These are phyloP conservation scores for Unio pictorum DNA, from an alignment of 2,888 invertebrate species.

Conservation along the genomic window DNA sequence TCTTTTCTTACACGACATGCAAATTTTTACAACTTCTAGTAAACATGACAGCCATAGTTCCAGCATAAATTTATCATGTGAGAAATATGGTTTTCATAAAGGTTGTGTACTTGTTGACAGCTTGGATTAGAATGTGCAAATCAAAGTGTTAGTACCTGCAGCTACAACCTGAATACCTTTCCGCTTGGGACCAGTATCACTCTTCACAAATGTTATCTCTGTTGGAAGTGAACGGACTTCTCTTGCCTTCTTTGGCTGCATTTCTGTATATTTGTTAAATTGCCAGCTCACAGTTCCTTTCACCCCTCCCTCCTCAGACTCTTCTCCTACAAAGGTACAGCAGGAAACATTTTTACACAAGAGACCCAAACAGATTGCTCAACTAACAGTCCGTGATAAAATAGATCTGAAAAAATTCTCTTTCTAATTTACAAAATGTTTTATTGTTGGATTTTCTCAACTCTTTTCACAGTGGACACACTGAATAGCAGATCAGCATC, in stretches of 20 bases:
- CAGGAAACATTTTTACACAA: not conserved
- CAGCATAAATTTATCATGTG: no score
- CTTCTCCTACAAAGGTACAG: constrained; percentile 51
- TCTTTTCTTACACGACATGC: no score
- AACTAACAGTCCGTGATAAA: not conserved
- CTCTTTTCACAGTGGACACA: no score
- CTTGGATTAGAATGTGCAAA: no score
- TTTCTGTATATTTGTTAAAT: constrained; percentile 47
- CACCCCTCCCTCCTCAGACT: constrained; percentile 64
- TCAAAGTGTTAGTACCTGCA: not conserved
- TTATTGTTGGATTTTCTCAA: no score
- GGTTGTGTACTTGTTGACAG: no score
- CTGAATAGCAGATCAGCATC: no score
- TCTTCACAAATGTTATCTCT: constrained; percentile 45
- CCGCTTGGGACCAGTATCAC: constrained; percentile 20
- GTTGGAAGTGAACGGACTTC: constrained; percentile 58
- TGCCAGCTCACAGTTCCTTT: constrained; percentile 60
- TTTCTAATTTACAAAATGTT: no score
- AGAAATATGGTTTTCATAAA: no score
- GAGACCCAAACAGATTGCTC: not conserved
- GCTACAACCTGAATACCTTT: constrained; percentile 11
- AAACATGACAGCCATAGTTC: no score
- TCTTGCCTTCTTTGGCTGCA: constrained; percentile 61
- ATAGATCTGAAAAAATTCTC: not conserved
- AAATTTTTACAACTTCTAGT: no score